Conservation (phyloP, 1,140 invertebrate species). For the Aricia agestis region DNA sequence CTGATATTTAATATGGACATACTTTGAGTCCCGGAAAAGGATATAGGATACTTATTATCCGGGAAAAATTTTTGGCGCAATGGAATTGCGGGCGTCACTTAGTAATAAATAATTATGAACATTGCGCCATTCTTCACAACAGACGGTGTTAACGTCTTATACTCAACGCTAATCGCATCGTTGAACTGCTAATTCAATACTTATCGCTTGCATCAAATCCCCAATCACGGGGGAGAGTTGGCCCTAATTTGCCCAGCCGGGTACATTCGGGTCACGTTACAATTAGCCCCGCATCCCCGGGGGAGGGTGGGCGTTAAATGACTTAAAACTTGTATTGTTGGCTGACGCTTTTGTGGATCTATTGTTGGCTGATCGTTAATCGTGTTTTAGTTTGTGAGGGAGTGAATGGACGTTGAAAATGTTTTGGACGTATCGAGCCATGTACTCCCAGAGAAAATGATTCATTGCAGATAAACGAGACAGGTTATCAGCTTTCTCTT, state of each 20-base stretch:
- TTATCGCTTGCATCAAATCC: background rate
- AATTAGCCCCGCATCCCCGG: background rate
- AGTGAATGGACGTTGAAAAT: background rate
- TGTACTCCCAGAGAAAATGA: too few relatives aligned
- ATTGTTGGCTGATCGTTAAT: background rate
- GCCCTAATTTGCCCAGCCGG: background rate
- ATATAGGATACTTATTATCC: too few relatives aligned
- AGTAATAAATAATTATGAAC: too few relatives aligned
- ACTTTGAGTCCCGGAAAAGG: too few relatives aligned
- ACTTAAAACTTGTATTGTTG: conserved; percentile 1
- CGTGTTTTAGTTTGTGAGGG: background rate
- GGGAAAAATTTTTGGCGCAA: too few relatives aligned
- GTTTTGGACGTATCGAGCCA: background rate
- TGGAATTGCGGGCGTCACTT: too few relatives aligned
- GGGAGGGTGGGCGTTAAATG: background rate
- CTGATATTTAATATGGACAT: too few relatives aligned
- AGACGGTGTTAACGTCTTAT: background rate
- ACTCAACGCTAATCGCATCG: background rate
- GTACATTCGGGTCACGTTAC: conserved; percentile 2
- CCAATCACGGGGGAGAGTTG: background rate
- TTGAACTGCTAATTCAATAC: background rate
- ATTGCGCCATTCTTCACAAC: too few relatives aligned
- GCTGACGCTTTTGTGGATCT: background rate
- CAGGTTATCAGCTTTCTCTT: too few relatives aligned
- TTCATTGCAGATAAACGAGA: too few relatives aligned